phyloP scores from a whole-genome alignment of 30 jellyfish, hydroid and myxozoan species.

The Sanderia malayensis region DNA sequence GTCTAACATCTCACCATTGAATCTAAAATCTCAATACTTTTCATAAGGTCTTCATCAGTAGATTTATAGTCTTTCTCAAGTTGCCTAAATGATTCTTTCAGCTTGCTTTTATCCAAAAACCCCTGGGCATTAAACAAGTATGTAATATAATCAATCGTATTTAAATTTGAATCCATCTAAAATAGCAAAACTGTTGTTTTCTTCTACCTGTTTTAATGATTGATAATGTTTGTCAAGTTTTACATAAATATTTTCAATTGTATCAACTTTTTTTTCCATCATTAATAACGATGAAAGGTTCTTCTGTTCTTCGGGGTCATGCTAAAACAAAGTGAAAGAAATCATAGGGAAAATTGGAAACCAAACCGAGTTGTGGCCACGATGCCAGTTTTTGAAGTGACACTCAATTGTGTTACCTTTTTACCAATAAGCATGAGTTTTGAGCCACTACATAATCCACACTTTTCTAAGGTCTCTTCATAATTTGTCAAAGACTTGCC shows the following conservation, averaged over 20 bases:
- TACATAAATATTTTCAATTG: background rate
- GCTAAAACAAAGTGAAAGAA: background rate
- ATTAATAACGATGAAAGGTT: background rate
- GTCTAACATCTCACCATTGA: background rate
- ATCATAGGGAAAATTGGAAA: no score
- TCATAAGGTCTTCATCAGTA: background rate
- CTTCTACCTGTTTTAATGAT: constrained; percentile 39
- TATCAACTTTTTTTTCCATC: constrained; percentile 26
- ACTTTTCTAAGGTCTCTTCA: constrained; percentile 6
- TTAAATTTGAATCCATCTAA: background rate
- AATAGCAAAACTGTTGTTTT: background rate
- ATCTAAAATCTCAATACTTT: background rate
- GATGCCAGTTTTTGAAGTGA: no score
- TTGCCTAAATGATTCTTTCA: background rate
- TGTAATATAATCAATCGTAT: no score
- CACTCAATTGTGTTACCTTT: no score
- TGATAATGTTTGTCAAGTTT: constrained; percentile 9
- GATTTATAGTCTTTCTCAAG: background rate
- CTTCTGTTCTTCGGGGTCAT: constrained; percentile 34
- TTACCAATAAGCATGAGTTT: constrained; percentile 53
- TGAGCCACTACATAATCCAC: constrained; percentile 44
- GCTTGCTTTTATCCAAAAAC: background rate
- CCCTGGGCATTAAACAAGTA: no score
- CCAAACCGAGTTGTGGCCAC: no score
- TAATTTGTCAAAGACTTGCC: constrained; percentile 41